These are phyloP conservation scores for Trochalopteron elliotii DNA, from an alignment of 2,113 vertebrate genomes.

Conservation along the genomic window DNA sequence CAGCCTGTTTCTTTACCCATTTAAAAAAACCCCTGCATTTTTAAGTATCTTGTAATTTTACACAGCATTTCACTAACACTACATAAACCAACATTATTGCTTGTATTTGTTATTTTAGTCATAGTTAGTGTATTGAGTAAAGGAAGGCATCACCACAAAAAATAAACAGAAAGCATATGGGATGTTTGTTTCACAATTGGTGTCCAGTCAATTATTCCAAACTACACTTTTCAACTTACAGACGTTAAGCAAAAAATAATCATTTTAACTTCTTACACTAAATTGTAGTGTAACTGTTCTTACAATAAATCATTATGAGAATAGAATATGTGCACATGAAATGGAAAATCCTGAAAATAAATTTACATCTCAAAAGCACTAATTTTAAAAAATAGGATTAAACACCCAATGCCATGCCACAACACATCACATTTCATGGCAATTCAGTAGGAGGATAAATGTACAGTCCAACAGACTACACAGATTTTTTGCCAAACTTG, in stretches of 20 bases:
- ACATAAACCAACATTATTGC: neutral
- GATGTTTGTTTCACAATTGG: neutral
- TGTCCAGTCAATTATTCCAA: neutral
- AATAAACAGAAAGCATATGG: neutral
- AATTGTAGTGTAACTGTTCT: neutral
- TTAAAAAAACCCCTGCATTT: neutral
- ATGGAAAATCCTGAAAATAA: neutral
- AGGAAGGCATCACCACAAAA: neutral
- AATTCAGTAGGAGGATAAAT: neutral
- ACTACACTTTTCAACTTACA: neutral
- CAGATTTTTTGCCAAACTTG: neutral
- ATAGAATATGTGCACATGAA: neutral
- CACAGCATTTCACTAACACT: neutral
- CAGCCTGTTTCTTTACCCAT: neutral
- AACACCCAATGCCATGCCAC: neutral
- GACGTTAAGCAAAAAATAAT: neutral
- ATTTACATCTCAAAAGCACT: neutral
- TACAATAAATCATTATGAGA: neutral
- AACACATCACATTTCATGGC: neutral
- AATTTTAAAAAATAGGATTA: neutral
- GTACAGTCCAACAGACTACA: neutral
- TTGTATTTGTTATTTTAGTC: neutral
- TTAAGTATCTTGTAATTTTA: neutral
- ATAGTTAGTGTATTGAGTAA: neutral
- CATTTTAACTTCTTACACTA: neutral